Evolutionary conservation across 2,113 vertebrate genomes (phyloP), one percentile per base, ranked within the genome.

Genomic region (Glaucidium brasilianum): DNA sequence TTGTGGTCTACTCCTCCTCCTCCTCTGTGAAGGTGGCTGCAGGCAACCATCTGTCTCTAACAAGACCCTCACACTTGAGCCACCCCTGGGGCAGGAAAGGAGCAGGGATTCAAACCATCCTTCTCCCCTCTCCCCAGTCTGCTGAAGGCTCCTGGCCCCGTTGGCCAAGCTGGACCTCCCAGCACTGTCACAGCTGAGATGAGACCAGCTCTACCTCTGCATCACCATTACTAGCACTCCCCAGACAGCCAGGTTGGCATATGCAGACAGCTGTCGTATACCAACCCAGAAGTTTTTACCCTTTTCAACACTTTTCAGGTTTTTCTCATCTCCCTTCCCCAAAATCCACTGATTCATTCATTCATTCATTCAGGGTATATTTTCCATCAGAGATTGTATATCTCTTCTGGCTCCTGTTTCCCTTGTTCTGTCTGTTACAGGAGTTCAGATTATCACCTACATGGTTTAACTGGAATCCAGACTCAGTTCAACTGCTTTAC

Each of bases 21-120:
- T 89, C 27, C 27, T 23, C 20, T 35, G 7, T 35, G 56, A 74
- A 62, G 15, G 22, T 6, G 4, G 22, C 50, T 37, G 50, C 35
- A 69, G 11, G 25, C 25, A 53, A 25, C 6, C 16, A 11, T 59
- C 23, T 6, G 8, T 71, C 63, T 22, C n/a, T 58, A 49, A 39
- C 34, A 27, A 23, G 27, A 43, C 9, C 6, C 22, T 75, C 3
- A 3, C 23, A 6, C 9, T 37, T 37, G 45, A 88, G 58, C 47
- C 1, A 2, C 47, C n/a, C 11, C n/a, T 35, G 32, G 25, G 41
- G 6, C 23, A 74, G 21, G 23, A 17, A 43, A 45, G 30, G 13
- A 49, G 10, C 1, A 0, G 41, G 10, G 8, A 4, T 78, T 72
- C 59, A 41, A 37, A 13, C 26, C 6, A 2, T 30, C 41, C 9